Base-by-base conservation (phyloP, 1,140 invertebrate species). In the Solen grandis region DNA sequence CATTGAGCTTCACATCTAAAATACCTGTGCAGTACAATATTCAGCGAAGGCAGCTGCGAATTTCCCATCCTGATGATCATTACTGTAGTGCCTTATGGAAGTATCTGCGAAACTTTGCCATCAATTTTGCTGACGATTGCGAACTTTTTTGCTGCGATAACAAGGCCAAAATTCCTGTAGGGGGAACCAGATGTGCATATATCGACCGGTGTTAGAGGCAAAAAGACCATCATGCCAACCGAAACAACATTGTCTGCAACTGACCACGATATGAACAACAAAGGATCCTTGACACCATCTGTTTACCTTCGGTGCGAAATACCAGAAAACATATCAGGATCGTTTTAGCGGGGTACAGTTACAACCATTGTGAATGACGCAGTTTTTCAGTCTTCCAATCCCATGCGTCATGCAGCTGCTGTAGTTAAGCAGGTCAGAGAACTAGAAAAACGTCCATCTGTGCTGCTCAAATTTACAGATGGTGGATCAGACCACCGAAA, bases 1-100 rank as follows among this genome's bases (percentile, higher is more conserved):
- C 84, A 70, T 38, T 63, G 22, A 68, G 60, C 38, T 84, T 85
- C 41, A 85, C 84, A n/a, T 72, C 38, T 0, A 54, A 33, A 13
- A 36, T 84, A 0, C 5, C 52, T 29, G 78, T 82, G 0, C 84
- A 85, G 50, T 84, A 84, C 50, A 85, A 85, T 59, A 85, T 85
- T 55, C 84, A 84, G 54, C 8, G 77, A 2, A 57, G 82, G 3
- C 82, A 84, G 36, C 50, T 85, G 0, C 10, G 77, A 25, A 5
- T 69, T 5, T 5, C 29, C 19, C 82, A 85, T 75, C 36, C 50
- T 13, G 84, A 85, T 79, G 60, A 72, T 1, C 84, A 85, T 72
- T 85, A 69, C 46, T 83, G 74, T 38, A 70, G 63, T 73, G 84
- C 74, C 13, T 70, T 62, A 8, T 65, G 84, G 2, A 75, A 74